Evolutionary conservation across 2,113 vertebrate genomes (phyloP).

Genomic region (Sterrhoptilus dennistouni): DNA sequence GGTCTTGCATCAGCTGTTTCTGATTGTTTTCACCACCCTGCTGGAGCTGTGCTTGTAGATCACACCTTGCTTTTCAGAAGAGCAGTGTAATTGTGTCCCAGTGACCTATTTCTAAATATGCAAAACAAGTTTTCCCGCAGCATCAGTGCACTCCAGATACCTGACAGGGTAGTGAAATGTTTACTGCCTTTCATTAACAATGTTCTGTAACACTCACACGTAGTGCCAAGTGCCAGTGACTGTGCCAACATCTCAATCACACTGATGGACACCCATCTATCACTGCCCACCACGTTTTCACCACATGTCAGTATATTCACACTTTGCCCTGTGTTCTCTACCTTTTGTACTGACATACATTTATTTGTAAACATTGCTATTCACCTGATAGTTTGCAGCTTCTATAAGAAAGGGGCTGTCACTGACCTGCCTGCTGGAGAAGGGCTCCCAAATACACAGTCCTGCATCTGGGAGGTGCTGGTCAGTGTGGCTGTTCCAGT

Average conservation of each 20-base stretch:
- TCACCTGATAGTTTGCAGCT: not conserved
- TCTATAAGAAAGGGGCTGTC: not conserved
- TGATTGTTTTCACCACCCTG: not conserved
- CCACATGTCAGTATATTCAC: not conserved
- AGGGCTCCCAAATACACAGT: not conserved
- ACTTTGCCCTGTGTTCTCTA: not conserved
- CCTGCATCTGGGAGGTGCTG: rapidly evolving
- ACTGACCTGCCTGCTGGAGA: not conserved
- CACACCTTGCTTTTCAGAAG: not conserved
- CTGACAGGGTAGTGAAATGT: constrained; percentile 3
- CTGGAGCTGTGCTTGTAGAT: not conserved
- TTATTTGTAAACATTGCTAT: not conserved
- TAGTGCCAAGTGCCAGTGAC: not conserved
- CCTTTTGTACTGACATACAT: not conserved
- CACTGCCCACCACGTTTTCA: not conserved
- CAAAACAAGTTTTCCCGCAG: constrained; percentile 7
- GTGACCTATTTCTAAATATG: constrained; percentile 50
- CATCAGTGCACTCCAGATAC: constrained; percentile 13
- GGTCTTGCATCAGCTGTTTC: not conserved
- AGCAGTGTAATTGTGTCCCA: not conserved
- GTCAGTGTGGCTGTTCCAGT: not conserved
- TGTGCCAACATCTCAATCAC: not conserved
- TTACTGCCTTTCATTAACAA: constrained; percentile 11
- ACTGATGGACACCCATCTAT: not conserved
- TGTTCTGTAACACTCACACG: not conserved